Evolutionary conservation across 2,113 vertebrate genomes (phyloP).

Genomic region (Nycticorax nycticorax): DNA sequence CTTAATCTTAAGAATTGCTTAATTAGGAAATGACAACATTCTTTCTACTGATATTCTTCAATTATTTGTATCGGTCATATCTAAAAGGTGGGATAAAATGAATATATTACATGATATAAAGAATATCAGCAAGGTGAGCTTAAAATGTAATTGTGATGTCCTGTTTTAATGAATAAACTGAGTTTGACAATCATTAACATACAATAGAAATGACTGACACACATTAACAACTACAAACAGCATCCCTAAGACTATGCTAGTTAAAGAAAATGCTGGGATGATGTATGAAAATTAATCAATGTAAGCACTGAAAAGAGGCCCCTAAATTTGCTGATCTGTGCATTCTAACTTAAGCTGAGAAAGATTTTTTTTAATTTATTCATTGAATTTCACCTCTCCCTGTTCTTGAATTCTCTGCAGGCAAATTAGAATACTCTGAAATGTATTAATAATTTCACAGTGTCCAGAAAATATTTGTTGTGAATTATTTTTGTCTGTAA

Average conservation of each 20-base stretch:
- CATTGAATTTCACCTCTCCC: conserved; percentile 28
- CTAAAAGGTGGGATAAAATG: not conserved
- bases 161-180: not conserved
- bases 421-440: conserved; percentile 20
- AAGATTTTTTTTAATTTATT: conserved; percentile 62
- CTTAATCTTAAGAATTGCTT: not conserved
- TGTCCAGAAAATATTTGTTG: not conserved
- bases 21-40: not conserved
- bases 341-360: not conserved
- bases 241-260: not conserved
- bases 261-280: not conserved
- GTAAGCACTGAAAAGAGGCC: not conserved
- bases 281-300: not conserved
- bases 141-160: not conserved
- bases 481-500: not conserved
- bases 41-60: not conserved
- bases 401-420: conserved; percentile 8
- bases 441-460: conserved; percentile 31
- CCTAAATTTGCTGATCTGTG: not conserved
- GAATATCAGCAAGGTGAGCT: not conserved
- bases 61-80: not conserved
- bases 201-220: not conserved
- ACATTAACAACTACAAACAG: not conserved
- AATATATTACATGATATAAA: not conserved
- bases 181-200: not conserved